phyloP scores from a whole-genome alignment of 1,140 invertebrate genomes.

The Metopolophium dirhodum region DNA sequence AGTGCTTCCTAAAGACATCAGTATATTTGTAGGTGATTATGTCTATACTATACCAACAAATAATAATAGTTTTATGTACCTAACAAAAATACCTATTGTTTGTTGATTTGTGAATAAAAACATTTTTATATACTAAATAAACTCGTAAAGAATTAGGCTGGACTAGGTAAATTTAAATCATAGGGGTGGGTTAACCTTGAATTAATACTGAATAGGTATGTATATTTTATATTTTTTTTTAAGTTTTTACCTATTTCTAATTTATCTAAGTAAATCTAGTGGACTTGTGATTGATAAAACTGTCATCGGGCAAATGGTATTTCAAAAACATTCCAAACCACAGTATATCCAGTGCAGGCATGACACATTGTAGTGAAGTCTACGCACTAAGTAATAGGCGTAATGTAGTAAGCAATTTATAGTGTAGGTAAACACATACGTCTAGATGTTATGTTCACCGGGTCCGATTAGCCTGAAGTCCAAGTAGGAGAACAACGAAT shows the following conservation, averaged over 20 bases:
- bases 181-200: background rate
- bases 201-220: background rate
- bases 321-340: background rate
- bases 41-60: no score
- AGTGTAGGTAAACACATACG: background rate
- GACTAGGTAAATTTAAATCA: background rate
- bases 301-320: background rate
- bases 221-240: background rate
- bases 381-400: background rate
- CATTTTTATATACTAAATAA: background rate
- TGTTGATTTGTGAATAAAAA: no score
- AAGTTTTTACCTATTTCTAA: background rate
- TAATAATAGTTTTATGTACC: no score
- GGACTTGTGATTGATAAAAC: background rate
- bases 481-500: background rate
- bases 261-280: background rate
- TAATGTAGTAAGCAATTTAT: background rate
- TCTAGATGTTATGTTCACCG: background rate
- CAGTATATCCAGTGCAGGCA: background rate
- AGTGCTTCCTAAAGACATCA: no score
- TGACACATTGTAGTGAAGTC: background rate
- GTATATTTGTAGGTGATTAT: no score
- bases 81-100: no score
- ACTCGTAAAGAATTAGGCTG: background rate
- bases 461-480: background rate